Percentiles rank a stretch among this genome's conserved stretches.
Conservation (phyloP, 2,113 vertebrate genomes). For the Cyanoderma ruficeps region DNA sequence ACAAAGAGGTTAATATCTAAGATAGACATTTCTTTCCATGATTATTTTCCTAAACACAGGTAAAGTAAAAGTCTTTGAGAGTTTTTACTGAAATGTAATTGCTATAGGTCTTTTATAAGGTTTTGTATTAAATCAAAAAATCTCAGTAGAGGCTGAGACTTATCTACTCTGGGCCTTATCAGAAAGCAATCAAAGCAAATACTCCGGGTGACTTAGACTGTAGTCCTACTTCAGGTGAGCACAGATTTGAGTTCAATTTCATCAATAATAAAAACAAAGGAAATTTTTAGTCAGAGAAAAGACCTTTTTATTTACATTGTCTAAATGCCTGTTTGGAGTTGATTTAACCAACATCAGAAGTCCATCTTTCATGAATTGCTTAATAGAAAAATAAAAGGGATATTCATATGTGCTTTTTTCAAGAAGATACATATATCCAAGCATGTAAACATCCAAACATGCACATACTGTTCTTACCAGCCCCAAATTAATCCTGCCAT, state of each 20-base stretch:
- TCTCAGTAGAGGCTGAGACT: background rate
- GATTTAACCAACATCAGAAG: background rate
- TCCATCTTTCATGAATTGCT: background rate
- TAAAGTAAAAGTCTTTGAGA: background rate
- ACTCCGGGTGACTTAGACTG: background rate
- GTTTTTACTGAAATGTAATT: background rate
- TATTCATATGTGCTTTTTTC: background rate
- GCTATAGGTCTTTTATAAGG: background rate
- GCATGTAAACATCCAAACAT: accelerated
- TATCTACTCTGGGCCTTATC: background rate
- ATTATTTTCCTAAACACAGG: background rate
- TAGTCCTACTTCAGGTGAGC: background rate
- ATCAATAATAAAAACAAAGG: background rate
- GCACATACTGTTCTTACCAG: background rate
- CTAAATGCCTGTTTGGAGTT: background rate
- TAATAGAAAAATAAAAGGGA: background rate
- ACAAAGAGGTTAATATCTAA: background rate
- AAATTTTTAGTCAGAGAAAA: background rate
- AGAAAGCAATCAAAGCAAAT: background rate
- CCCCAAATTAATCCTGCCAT: background rate
- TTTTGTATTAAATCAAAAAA: background rate
- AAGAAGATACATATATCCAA: background rate
- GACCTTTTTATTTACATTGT: background rate
- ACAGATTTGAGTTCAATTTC: background rate
- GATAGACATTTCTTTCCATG: background rate